Base-by-base conservation (phyloP, 1,140 invertebrate genomes). In the Rhysida immarginata region DNA sequence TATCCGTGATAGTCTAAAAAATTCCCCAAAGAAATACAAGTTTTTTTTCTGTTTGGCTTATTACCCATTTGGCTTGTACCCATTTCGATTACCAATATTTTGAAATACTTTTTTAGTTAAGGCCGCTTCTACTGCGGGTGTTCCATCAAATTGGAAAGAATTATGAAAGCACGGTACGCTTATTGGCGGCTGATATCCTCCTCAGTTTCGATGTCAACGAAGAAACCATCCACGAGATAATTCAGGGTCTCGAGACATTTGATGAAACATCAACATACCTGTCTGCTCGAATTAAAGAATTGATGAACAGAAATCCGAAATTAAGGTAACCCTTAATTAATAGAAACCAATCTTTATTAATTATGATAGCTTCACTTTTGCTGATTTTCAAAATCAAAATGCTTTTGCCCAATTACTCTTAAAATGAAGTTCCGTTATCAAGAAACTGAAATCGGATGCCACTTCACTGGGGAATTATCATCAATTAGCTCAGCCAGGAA, bases 111-210 rank as follows among this genome's bases (percentile, higher is more conserved):
- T n/a, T n/a, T n/a, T n/a, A n/a, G n/a, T n/a, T n/a, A n/a, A n/a
- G n/a, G n/a, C n/a, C n/a, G n/a, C n/a, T n/a, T n/a, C 29, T 35
- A 8, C 5, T 20, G 5, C 5, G 46, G 55, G 62, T 84, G 16
- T 84, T 84, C 63, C 79, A 79, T 58, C 82, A 86, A 63, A 64
- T 79, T 2, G 72, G 70, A 3, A 75, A 71, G 58, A 77, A 76
- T 50, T 74, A 74, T 60, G 85, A 88, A 63, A 81, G 82, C 16
- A 85, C 81, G 24, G 74, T 80, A 0, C 71, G 85, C 60, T 81
- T 81, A 0, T 58, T 87, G 42, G 82, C 85, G 0, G 64, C 82
- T 11, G 83, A 88, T 62, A 74, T 88, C 11, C 68, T 88, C n/a
- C 68, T 88, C 0, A 74, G 78, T 52, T 65, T 72, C 18, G 69